A percentile compares a stretch with the other conserved stretches of the same genome.
These are phyloP conservation scores for Andrena chrysosceles DNA, from an alignment of 2,888 invertebrate species.

Conservation along the genomic window DNA sequence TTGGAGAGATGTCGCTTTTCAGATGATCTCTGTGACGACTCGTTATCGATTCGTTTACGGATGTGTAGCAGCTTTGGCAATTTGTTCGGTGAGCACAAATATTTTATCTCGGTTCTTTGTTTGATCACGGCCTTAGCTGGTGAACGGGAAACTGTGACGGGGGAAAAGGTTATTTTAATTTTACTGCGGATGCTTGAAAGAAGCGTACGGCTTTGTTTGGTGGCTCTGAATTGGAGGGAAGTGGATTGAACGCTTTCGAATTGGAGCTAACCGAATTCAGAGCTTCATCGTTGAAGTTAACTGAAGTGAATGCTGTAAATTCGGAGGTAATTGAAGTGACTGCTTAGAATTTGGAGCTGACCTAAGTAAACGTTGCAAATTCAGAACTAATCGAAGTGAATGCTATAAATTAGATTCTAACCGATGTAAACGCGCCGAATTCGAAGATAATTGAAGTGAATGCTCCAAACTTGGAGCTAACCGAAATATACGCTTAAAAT, in stretches of 20 bases:
- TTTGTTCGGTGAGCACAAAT: slow-evolving; percentile 8
- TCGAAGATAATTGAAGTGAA: no score
- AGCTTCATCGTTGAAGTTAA: background rate
- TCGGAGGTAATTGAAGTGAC: background rate
- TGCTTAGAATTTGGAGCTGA: background rate
- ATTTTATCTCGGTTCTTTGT: background rate
- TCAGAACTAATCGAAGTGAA: no score
- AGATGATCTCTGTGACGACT: background rate
- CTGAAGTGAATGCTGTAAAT: background rate
- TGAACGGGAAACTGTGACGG: background rate
- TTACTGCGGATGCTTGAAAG: background rate
- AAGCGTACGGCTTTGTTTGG: background rate
- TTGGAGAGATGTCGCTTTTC: background rate
- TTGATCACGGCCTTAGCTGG: slow-evolving; percentile 14
- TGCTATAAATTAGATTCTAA: no score
- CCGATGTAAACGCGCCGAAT: no score
- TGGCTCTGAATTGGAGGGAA: no score
- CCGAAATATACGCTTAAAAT: no score
- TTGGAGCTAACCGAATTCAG: background rate
- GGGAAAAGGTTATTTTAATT: background rate
- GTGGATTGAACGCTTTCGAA: background rate
- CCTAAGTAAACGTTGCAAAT: no score
- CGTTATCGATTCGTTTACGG: slow-evolving; percentile 22
- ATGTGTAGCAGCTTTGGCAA: background rate
- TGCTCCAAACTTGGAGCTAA: no score